Conservation (phyloP, 2,888 invertebrate species). For the Macropis europaea region DNA sequence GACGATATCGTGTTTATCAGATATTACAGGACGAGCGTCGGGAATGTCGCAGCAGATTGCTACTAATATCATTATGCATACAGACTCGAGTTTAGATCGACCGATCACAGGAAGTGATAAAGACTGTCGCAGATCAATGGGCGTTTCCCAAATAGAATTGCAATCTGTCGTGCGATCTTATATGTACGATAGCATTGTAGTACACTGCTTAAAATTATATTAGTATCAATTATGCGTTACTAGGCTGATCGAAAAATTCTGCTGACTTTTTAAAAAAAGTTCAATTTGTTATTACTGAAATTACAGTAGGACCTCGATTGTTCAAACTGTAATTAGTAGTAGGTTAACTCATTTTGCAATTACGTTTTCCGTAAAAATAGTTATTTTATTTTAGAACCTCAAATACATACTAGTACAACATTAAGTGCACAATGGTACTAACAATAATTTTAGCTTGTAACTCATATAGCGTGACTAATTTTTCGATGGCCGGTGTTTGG, state of each 20-base stretch:
- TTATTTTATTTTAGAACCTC: no score
- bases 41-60: slow-evolving; percentile 25
- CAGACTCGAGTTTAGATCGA: slow-evolving; percentile 27
- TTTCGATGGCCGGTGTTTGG: no score
- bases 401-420: no score
- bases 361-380: no score
- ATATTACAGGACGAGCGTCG: slow-evolving; percentile 15
- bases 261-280: no score
- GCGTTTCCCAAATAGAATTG: slow-evolving; percentile 39
- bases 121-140: slow-evolving; percentile 31
- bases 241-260: neutral
- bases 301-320: no score
- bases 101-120: slow-evolving; percentile 43
- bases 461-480: no score
- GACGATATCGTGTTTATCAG: slow-evolving; percentile 27
- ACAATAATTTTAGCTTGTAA: no score
- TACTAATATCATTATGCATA: slow-evolving; percentile 40
- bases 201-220: neutral
- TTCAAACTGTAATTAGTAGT: no score
- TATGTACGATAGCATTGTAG: neutral
- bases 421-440: no score
- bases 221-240: neutral
- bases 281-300: no score
- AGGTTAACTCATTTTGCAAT: no score
- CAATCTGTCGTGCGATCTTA: slow-evolving; percentile 37